phyloP scores from a whole-genome alignment of 2,113 vertebrate species.

The Catharus fuscescens region DNA sequence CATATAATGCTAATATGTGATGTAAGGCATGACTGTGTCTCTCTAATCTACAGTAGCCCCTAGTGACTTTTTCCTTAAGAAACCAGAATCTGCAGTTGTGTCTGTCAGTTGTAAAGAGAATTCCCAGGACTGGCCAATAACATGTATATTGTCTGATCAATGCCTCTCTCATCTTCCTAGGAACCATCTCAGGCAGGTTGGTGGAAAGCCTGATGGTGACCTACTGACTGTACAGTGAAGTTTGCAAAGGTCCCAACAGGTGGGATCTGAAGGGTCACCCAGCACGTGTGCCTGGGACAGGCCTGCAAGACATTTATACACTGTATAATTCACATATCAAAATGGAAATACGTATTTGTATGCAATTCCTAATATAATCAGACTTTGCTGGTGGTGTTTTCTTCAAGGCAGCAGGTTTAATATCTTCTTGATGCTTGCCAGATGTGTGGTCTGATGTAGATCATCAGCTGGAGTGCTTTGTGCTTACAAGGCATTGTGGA shows the following conservation, averaged over 20 bases:
- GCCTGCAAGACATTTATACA: background rate
- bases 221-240: background rate
- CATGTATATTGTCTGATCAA: background rate
- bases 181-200: background rate
- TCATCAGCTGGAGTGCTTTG: background rate
- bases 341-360: background rate
- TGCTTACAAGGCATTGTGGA: constrained; percentile 26
- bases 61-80: background rate
- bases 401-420: constrained; percentile 15
- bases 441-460: background rate
- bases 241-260: background rate
- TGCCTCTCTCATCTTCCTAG: background rate
- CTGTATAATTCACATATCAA: background rate
- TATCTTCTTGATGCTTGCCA: constrained; percentile 21
- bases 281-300: background rate
- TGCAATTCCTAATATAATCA: background rate
- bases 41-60: background rate
- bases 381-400: background rate
- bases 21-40: background rate
- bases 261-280: background rate
- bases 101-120: background rate
- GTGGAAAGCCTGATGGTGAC: background rate
- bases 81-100: background rate
- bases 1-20: background rate
- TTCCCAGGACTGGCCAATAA: background rate